Conservation (phyloP, 2,797 vertebrate genomes). For the Anguilla anguilla region DNA sequence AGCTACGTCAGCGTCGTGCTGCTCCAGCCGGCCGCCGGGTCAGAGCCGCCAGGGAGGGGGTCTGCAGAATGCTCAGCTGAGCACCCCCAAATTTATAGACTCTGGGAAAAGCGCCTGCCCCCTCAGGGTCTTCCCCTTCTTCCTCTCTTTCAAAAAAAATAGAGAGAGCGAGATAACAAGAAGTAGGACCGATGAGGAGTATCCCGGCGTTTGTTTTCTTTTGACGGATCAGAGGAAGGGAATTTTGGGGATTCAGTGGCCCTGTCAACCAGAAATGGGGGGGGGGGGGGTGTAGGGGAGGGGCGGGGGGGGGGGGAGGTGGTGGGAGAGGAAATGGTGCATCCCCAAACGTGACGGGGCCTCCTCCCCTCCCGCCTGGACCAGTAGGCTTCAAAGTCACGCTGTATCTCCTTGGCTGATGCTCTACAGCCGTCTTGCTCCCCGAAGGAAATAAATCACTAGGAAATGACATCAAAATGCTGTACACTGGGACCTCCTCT, state of each 20-base stretch:
- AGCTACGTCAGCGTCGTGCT: constrained; percentile 56
- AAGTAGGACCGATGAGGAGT: constrained; percentile 12
- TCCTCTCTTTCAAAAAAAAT: constrained; percentile 13
- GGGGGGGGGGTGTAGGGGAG: not conserved
- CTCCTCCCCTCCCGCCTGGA: not conserved
- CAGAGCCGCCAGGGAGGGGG: constrained; percentile 49
- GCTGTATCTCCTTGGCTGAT: not conserved
- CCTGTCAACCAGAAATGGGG: not conserved
- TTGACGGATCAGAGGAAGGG: constrained; percentile 26
- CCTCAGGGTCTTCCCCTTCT: not conserved
- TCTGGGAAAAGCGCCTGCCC: constrained; percentile 26
- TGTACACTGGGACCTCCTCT: not conserved
- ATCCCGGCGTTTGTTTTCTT: constrained; percentile 29
- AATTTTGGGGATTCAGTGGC: constrained; percentile 13
- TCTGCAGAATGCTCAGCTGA: constrained; percentile 59
- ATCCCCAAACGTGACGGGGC: not conserved
- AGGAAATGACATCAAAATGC: not conserved
- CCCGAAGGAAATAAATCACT: not conserved
- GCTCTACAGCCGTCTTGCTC: not conserved
- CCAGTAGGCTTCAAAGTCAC: not conserved
- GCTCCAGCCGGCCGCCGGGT: constrained; percentile 52
- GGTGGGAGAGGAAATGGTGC: not conserved
- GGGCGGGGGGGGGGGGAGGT: too few relatives aligned
- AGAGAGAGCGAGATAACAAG: not conserved
- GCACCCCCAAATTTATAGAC: constrained; percentile 58